Conservation (phyloP, 53 echinoderm and acorn worm species). For the Holothuria leucospilota region DNA sequence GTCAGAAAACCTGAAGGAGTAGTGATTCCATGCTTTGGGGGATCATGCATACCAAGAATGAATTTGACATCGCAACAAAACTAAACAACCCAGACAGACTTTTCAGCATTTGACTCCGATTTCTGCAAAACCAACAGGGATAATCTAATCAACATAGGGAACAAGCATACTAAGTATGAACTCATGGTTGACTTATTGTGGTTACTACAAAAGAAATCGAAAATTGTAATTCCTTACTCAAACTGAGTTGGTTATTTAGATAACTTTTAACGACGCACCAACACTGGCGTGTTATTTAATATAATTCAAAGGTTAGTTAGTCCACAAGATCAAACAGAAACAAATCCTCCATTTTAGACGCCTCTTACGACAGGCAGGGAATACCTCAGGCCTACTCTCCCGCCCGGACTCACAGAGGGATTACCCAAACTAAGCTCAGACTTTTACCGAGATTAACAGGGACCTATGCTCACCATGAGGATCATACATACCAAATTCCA, state of each 20-base stretch:
- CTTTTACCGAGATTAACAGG: background rate
- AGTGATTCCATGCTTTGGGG: conserved; percentile 16
- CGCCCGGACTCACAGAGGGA: background rate
- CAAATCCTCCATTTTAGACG: background rate
- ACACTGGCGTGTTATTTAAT: background rate
- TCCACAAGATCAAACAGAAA: background rate
- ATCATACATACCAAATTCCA: background rate
- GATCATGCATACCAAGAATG: background rate
- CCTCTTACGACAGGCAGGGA: too few relatives aligned
- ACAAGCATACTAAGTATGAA: conserved; percentile 20
- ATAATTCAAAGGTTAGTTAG: background rate
- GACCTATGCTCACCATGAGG: background rate
- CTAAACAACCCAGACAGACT: background rate
- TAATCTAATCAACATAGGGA: background rate
- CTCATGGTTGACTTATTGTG: conserved; percentile 9
- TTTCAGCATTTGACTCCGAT: conserved; percentile 19
- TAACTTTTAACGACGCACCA: background rate
- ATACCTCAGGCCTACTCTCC: background rate
- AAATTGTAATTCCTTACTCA: background rate
- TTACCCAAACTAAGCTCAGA: background rate
- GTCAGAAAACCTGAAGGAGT: conserved; percentile 6
- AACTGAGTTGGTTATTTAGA: background rate
- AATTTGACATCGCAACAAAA: conserved; percentile 9
- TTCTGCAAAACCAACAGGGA: too few relatives aligned
- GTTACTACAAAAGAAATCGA: conserved; percentile 21